Percentiles rank a stretch among this genome's conserved stretches.
phyloP scores from a whole-genome alignment of 2,113 vertebrate genomes.

The Leucoraja erinaceus region DNA sequence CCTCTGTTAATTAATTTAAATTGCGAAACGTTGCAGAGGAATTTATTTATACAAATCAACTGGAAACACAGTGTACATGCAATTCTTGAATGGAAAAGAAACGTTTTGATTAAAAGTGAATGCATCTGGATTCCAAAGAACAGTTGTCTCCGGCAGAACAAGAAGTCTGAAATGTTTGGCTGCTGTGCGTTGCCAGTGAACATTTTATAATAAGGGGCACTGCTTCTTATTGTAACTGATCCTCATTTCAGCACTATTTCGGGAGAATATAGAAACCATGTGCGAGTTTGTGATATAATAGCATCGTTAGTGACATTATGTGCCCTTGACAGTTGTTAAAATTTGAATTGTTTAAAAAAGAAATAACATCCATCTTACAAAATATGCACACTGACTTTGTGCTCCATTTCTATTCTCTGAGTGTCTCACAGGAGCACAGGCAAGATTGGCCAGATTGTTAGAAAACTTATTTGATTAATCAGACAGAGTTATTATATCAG shows the following conservation, averaged over 20 bases:
- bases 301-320: not conserved
- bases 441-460: not conserved
- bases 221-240: too few relatives aligned
- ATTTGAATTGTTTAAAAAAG: not conserved
- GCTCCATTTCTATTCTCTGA: not conserved
- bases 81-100: not conserved
- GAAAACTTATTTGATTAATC: too few relatives aligned
- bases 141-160: not conserved
- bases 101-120: not conserved
- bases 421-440: not conserved
- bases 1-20: too few relatives aligned
- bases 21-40: not conserved
- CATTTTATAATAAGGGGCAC: not conserved
- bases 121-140: not conserved
- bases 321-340: not conserved
- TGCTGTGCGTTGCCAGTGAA: not conserved
- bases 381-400: not conserved
- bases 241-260: too few relatives aligned
- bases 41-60: not conserved
- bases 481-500: not conserved
- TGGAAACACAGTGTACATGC: not conserved
- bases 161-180: not conserved
- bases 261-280: not conserved
- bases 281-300: not conserved
- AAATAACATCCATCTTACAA: not conserved